A percentile compares a stretch with the other conserved stretches of the same genome.
Conservation (phyloP, 2,797 vertebrate genomes). For the Chiloscyllium punctatum region DNA sequence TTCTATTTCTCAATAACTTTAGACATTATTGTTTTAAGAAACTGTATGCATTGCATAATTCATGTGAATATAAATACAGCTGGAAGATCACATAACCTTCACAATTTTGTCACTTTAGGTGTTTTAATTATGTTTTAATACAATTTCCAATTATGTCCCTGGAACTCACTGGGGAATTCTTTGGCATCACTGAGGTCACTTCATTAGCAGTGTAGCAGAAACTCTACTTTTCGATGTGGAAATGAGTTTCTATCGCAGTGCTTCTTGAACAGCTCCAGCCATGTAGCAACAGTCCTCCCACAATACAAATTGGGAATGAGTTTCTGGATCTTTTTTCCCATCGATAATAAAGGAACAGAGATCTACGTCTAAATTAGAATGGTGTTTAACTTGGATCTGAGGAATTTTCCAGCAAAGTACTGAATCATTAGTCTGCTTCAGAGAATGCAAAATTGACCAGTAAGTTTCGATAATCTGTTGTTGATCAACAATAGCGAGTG, state of each 20-base stretch:
- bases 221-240: not conserved
- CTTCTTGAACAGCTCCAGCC: not conserved
- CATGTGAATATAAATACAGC: not conserved
- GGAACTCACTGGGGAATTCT: too few relatives aligned
- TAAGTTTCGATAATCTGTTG: too few relatives aligned
- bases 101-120: not conserved
- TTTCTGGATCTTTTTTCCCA: not conserved
- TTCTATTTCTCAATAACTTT: not conserved
- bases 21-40: not conserved
- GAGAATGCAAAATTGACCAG: too few relatives aligned
- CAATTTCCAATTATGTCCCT: not conserved
- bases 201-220: not conserved
- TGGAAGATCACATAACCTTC: not conserved
- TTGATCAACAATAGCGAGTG: not conserved
- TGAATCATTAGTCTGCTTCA: too few relatives aligned
- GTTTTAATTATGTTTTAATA: not conserved
- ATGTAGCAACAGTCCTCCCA: not conserved
- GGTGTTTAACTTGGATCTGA: not conserved
- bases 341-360: not conserved
- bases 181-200: not conserved
- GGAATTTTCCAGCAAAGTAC: not conserved
- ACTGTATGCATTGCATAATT: not conserved
- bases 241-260: not conserved
- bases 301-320: not conserved
- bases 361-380: not conserved